These are phyloP conservation scores for Callipepla squamata DNA, from an alignment of 2,113 vertebrate species.

Conservation along the genomic window DNA sequence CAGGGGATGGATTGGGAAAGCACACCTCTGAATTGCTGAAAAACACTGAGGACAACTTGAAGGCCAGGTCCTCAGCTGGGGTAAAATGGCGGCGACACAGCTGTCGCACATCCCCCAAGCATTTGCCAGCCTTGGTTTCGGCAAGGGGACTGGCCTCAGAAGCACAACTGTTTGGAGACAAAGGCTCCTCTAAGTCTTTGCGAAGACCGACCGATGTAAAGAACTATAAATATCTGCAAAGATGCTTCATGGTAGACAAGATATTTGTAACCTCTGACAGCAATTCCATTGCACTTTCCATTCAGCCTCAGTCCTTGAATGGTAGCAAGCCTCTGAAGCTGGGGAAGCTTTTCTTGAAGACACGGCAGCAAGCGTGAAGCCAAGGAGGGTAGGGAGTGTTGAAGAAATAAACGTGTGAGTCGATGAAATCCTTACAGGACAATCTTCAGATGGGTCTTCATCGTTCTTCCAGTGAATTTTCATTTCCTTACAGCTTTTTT, in stretches of 20 bases:
- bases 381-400: background rate
- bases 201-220: background rate
- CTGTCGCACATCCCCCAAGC: background rate
- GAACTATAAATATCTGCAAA: background rate
- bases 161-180: background rate
- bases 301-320: background rate
- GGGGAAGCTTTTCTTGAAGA: background rate
- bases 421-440: background rate
- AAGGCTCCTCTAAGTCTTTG: background rate
- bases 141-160: background rate
- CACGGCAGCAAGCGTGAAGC: background rate
- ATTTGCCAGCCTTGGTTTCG: background rate
- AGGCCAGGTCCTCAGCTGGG: accelerated
- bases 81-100: background rate
- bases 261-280: background rate
- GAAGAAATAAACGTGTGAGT: background rate
- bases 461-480: background rate
- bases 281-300: background rate
- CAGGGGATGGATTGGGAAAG: accelerated
- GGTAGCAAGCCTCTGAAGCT: background rate
- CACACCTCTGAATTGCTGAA: background rate
- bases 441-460: background rate
- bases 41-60: accelerated
- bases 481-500: background rate
- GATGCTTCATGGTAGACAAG: background rate